These are phyloP conservation scores for Belgica antarctica DNA, from an alignment of 2,888 invertebrate species.

Conservation along the genomic window DNA sequence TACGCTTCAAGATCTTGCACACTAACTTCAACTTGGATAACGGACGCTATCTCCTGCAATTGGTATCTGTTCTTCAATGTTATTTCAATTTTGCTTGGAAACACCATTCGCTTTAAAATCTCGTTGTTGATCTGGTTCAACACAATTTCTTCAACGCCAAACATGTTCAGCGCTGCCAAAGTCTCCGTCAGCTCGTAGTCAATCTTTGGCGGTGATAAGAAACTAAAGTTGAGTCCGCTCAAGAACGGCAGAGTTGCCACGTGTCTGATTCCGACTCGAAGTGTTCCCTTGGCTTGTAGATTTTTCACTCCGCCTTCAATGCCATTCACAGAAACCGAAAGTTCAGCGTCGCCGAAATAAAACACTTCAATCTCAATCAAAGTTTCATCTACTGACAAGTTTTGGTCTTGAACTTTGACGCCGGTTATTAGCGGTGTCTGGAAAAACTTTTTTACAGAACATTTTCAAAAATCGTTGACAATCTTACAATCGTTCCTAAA, in stretches of 20 bases:
- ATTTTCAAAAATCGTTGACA: background rate
- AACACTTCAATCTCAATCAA: constrained; percentile 4
- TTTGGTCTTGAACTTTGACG: constrained; percentile 24
- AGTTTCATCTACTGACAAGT: constrained; percentile 4
- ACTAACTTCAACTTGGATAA: too few relatives aligned
- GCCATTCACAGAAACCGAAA: constrained; percentile 11
- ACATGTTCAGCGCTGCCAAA: background rate
- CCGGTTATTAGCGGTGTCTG: constrained; percentile 29
- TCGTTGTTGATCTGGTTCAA: background rate
- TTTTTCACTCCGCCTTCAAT: constrained; percentile 26
- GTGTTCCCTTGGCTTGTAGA: background rate
- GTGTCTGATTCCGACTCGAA: background rate
- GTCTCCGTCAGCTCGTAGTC: background rate
- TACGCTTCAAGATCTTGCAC: too few relatives aligned
- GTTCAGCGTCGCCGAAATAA: constrained; percentile 22
- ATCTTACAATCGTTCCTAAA: constrained; percentile 20
- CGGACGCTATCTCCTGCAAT: background rate
- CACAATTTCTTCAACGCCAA: background rate
- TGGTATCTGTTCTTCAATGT: background rate
- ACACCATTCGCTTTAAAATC: background rate
- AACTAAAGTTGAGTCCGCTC: background rate
- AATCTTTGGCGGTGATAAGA: constrained; percentile 3
- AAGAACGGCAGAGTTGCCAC: background rate
- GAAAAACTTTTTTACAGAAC: background rate
- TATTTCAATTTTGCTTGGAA: constrained; percentile 9